Evolutionary conservation across 2,113 vertebrate genomes (phyloP), one percentile per base, ranked within the genome.

Genomic region (Paramormyrops kingsleyae): DNA sequence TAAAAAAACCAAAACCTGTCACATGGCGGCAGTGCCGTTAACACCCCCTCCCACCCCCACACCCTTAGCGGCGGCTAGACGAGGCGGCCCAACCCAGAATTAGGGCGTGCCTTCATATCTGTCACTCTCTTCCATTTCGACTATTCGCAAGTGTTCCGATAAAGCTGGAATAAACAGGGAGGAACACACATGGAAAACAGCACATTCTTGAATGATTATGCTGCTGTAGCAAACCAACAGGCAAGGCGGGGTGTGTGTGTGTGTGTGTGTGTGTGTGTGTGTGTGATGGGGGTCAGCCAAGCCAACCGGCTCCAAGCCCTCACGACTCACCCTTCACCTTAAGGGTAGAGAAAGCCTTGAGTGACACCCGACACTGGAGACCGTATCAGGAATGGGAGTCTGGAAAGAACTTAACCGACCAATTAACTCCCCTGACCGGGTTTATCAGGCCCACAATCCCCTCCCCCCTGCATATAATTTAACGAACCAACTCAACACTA

Each of bases 311-410:
- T 94, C 95, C 94, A 94, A 95, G 95, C 95, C 94, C 91, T 94
- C 92, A 96, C 94, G 93, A 93, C 91, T 94, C 92, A 96, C 95
- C 94, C 94, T 95, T 96, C 94, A 95, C 93, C 95, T 91, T 87
- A 93, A 93, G 93, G 93, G 91, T 94, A 96, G 95, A 95, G 93
- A 95, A 95, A 94, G 94, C 93, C 93, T 93, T 96, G 95, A 95
- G 94, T 96, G 95, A 95, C 95, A 95, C 95, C 94, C 95, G 93
- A 95, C 95, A 95, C 94, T 93, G 94, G 93, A 95, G 93, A 94
- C 94, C 94, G 90, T 94, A 93, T 94, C 91, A 93, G 93, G 94
- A 94, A 94, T 94, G 94, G 19, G 3, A 21, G 39, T 44, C 83
- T 87, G 85, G 7, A 31, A 27, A 93, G 93, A 94, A 93, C 94